phyloP scores from a whole-genome alignment of 2,113 vertebrate genomes.

The Dinomys branickii region DNA sequence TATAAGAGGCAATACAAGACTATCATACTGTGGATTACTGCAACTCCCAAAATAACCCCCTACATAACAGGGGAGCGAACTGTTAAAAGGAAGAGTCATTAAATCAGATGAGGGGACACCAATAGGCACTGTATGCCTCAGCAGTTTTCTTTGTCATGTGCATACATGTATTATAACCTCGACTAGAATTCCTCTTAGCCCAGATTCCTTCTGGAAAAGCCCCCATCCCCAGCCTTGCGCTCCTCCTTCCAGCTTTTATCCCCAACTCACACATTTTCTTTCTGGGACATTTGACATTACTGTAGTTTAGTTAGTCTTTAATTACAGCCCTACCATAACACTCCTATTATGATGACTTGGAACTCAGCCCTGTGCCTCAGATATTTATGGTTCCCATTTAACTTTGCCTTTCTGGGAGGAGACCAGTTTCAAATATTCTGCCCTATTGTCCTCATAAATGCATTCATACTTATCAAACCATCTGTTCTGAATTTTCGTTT shows the following conservation, averaged over 20 bases:
- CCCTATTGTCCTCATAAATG: constrained; percentile 44
- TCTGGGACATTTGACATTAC: constrained; percentile 29
- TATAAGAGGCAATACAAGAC: neutral
- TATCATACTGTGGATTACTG: neutral
- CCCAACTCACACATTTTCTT: neutral
- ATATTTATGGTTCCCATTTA: constrained; percentile 43
- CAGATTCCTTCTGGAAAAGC: neutral
- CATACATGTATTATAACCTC: neutral
- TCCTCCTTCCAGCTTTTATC: neutral
- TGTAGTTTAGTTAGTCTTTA: constrained; percentile 21
- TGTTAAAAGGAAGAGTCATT: constrained; percentile 22
- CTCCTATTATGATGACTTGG: neutral
- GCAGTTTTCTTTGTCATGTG: neutral
- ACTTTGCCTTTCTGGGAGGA: neutral
- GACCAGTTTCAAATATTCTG: constrained; percentile 47
- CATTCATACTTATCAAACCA: constrained; percentile 40
- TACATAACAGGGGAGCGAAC: neutral
- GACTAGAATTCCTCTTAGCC: neutral
- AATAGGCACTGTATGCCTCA: neutral
- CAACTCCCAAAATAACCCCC: neutral
- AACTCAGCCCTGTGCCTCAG: neutral
- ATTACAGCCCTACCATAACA: constrained; percentile 16
- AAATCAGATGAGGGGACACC: neutral
- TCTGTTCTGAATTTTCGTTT: constrained; percentile 53
- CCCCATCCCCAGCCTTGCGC: neutral